Percentiles rank a stretch among this genome's conserved stretches.
These are phyloP conservation scores for Odocoileus virginianus DNA, from an alignment of 2,113 vertebrate species.

Conservation along the genomic window DNA sequence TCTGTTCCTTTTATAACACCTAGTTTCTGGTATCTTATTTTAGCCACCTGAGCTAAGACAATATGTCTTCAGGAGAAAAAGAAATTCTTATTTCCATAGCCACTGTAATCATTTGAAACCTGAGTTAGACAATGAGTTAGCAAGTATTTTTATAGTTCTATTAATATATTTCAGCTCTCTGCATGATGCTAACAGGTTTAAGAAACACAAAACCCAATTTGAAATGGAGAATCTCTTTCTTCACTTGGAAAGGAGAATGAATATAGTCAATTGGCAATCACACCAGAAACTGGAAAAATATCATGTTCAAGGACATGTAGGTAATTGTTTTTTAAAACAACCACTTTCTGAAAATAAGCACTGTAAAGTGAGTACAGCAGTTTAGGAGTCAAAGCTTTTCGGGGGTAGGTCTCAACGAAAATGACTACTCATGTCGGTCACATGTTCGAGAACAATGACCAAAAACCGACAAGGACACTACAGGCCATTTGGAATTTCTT, in stretches of 20 bases:
- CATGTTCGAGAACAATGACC: neutral
- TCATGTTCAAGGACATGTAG: neutral
- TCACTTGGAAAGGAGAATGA: neutral
- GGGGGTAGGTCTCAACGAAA: neutral
- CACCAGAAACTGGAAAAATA: neutral
- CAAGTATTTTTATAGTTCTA: neutral
- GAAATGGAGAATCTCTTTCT: neutral
- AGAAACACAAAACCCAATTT: slow-evolving; percentile 16
- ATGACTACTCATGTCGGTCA: neutral
- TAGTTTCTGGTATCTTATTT: neutral
- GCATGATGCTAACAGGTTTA: neutral
- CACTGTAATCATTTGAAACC: neutral
- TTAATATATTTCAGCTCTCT: slow-evolving; percentile 5
- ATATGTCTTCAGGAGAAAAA: neutral
- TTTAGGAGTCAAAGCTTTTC: neutral
- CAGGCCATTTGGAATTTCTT: neutral
- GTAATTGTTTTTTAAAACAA: neutral
- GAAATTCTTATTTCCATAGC: neutral
- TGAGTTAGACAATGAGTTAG: neutral
- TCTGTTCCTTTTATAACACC: neutral
- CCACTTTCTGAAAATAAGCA: neutral
- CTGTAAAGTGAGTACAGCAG: neutral
- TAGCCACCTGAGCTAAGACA: neutral
- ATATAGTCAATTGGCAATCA: neutral
- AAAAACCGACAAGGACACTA: neutral